A percentile compares a stretch with the other conserved stretches of the same genome.
Conservation (phyloP, 2,888 invertebrate genomes). For the Volucella bombylans region DNA sequence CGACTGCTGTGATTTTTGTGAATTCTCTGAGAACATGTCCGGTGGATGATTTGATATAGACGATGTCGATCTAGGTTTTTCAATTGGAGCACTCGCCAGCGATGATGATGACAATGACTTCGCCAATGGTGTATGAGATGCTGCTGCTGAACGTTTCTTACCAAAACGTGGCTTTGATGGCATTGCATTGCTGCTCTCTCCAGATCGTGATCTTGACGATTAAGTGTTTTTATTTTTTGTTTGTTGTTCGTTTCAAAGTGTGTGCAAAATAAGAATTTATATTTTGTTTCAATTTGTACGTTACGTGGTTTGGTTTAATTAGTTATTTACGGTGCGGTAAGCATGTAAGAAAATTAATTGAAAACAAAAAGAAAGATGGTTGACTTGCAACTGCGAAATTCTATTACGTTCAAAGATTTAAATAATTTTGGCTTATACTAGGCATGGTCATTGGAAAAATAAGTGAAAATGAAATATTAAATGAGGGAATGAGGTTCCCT, state of each 20-base stretch:
- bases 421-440: slow-evolving; percentile 21
- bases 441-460: slow-evolving; percentile 28
- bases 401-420: slow-evolving; percentile 11
- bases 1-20: slow-evolving; percentile 71
- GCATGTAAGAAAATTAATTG: slow-evolving; percentile 74
- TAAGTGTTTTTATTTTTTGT: slow-evolving; percentile 1
- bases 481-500: slow-evolving; percentile 7
- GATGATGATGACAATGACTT: slow-evolving; percentile 69
- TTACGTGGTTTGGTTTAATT: slow-evolving; percentile 42
- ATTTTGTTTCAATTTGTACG: slow-evolving; percentile 4
- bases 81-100: slow-evolving; percentile 32
- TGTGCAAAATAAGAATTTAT: slow-evolving; percentile 45
- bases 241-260: slow-evolving; percentile 26
- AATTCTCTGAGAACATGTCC: slow-evolving; percentile 53
- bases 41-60: slow-evolving; percentile 11
- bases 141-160: slow-evolving; percentile 81
- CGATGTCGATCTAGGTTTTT: slow-evolving; percentile 26
- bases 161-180: slow-evolving; percentile 79
- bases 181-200: slow-evolving; percentile 73
- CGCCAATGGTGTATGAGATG: slow-evolving; percentile 70
- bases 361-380: slow-evolving; percentile 42
- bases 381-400: slow-evolving; percentile 37
- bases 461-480: slow-evolving; percentile 34
- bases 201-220: slow-evolving; percentile 75
- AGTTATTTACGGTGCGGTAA: slow-evolving; percentile 64